These are phyloP conservation scores for Pandemis corylana DNA, from an alignment of 2,888 invertebrate species.

Conservation along the genomic window DNA sequence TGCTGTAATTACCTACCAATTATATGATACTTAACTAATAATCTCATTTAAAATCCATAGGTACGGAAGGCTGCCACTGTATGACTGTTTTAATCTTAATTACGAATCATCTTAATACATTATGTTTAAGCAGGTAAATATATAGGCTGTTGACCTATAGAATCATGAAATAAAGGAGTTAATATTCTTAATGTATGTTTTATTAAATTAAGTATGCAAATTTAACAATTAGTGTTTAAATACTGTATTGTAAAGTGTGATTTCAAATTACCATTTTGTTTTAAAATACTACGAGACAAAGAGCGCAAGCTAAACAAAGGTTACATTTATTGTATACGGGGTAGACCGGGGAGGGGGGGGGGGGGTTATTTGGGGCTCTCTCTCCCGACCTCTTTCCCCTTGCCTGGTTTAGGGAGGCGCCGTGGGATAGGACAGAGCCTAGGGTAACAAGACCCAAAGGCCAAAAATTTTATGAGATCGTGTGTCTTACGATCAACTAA, in stretches of 20 bases:
- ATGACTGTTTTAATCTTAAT: background rate
- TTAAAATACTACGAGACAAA: background rate
- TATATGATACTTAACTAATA: background rate
- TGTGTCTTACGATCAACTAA: background rate
- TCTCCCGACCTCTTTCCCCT: too few relatives aligned
- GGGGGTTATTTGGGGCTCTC: too few relatives aligned
- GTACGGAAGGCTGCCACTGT: conserved; percentile 13
- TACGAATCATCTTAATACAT: background rate
- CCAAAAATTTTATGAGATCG: too few relatives aligned
- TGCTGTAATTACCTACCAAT: background rate
- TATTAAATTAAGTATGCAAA: background rate
- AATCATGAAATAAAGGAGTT: background rate
- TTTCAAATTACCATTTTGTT: background rate
- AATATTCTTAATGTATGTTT: background rate
- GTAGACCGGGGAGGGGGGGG: too few relatives aligned
- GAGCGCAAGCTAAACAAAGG: background rate
- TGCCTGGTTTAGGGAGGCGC: too few relatives aligned
- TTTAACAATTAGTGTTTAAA: background rate
- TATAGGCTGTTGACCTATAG: background rate
- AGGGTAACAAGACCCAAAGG: too few relatives aligned
- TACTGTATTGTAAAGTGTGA: background rate
- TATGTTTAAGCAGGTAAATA: background rate
- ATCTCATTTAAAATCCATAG: conserved; percentile 5
- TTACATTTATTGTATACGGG: background rate
- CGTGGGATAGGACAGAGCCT: too few relatives aligned